Conservation (phyloP, 2,113 vertebrate genomes). For the Etia nguti region DNA sequence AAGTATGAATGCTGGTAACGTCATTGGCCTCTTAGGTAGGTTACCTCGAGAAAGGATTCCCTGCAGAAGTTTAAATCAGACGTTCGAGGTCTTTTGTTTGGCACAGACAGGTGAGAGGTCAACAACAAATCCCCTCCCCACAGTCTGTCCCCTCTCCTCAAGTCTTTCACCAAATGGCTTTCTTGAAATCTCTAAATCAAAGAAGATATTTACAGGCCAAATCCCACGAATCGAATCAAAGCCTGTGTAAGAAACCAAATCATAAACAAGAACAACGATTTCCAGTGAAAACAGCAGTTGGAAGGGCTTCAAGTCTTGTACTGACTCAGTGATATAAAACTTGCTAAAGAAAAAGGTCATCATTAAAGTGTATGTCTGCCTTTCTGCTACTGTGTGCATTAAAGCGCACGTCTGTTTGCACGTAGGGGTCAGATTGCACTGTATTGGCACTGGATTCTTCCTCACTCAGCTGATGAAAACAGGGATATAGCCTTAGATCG, state of each 20-base stretch:
- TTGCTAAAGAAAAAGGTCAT: not conserved
- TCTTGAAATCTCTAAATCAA: not conserved
- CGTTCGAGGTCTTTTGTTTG: not conserved
- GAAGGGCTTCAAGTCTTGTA: not conserved
- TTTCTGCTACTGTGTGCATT: constrained; percentile 5
- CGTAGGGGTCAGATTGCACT: constrained; percentile 44
- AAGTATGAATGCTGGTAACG: not conserved
- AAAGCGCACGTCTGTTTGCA: not conserved
- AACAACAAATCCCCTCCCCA: not conserved
- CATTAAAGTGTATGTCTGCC: not conserved
- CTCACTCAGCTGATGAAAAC: constrained; percentile 61
- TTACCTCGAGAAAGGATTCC: not conserved
- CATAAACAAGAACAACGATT: not conserved
- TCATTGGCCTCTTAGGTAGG: not conserved
- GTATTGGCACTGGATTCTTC: constrained; percentile 15
- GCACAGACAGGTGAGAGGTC: not conserved
- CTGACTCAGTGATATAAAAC: not conserved
- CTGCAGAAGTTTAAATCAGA: not conserved
- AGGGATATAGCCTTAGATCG: constrained; percentile 37
- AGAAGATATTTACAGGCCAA: not conserved
- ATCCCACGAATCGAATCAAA: not conserved
- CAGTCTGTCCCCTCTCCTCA: not conserved
- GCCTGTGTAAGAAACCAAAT: fast-evolving
- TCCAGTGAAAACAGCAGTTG: not conserved
- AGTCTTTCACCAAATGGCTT: fast-evolving